These are phyloP conservation scores for Zapus hudsonius DNA, from an alignment of 2,113 vertebrate genomes.

Conservation along the genomic window DNA sequence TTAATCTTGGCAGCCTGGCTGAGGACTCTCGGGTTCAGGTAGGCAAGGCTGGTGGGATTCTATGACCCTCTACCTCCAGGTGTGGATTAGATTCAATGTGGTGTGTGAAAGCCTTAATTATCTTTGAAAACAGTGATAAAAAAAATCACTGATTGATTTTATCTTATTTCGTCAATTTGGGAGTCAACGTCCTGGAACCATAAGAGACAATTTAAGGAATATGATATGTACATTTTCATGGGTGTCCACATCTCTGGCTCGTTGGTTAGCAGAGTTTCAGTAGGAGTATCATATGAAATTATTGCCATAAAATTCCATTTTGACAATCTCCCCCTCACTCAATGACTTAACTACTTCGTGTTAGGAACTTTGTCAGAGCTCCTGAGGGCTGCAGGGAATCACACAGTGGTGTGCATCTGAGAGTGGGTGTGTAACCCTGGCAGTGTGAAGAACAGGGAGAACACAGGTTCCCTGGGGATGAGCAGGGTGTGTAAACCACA, in stretches of 20 bases:
- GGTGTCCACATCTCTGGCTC: neutral
- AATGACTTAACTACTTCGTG: rapidly evolving
- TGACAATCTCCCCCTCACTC: neutral
- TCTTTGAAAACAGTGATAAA: neutral
- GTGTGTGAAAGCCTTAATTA: neutral
- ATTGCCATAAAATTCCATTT: neutral
- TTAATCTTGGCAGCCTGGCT: no score
- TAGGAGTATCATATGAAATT: neutral
- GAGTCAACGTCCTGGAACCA: neutral
- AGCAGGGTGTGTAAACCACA: rapidly evolving
- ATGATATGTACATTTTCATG: neutral
- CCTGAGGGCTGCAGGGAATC: neutral
- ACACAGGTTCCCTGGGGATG: rapidly evolving
- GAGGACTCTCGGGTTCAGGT: neutral
- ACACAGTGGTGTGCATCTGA: no score
- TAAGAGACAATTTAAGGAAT: neutral
- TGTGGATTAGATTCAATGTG: neutral
- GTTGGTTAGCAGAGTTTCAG: neutral
- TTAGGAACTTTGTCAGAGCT: neutral
- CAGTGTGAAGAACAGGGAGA: rapidly evolving
- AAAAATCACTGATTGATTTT: neutral
- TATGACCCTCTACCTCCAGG: neutral
- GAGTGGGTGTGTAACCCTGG: no score
- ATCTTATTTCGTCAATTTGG: neutral
- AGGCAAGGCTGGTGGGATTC: neutral